Evolutionary conservation across 1,140 invertebrate genomes (phyloP).

Genomic region (Protaetia brevitarsis): DNA sequence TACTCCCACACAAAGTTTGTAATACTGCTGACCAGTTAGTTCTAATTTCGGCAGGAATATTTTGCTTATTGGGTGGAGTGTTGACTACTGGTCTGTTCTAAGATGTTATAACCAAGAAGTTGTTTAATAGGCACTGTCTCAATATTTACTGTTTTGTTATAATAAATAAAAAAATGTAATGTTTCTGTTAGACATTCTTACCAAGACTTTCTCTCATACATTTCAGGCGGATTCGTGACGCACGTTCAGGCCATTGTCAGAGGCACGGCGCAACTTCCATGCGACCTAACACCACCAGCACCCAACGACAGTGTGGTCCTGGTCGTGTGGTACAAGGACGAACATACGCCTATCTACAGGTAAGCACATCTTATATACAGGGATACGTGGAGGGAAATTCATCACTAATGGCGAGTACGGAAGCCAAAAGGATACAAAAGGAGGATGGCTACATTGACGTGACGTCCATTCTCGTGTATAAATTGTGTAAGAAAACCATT

Average conservation of each 20-base stretch:
- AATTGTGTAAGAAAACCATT: background rate
- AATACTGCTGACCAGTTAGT: no score
- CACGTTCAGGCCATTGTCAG: slow-evolving; percentile 58
- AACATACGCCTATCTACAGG: slow-evolving; percentile 64
- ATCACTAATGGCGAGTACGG: background rate
- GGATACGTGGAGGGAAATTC: background rate
- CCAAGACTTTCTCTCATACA: slow-evolving; percentile 24
- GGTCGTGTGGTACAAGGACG: slow-evolving; percentile 67
- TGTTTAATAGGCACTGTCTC: no score
- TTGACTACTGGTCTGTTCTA: no score
- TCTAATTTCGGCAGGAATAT: no score
- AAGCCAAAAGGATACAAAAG: background rate
- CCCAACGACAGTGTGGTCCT: slow-evolving; percentile 60
- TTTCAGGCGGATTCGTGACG: slow-evolving; percentile 57
- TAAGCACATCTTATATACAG: slow-evolving; percentile 38
- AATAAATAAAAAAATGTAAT: no score
- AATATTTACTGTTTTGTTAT: no score
- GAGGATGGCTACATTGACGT: background rate
- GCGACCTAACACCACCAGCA: slow-evolving; percentile 59
- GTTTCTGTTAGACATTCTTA: no score
- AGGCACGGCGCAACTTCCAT: slow-evolving; percentile 61
- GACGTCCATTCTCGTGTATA: background rate
- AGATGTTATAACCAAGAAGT: no score
- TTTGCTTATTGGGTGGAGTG: no score
- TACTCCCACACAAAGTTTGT: no score